Conservation (phyloP, 2,113 vertebrate genomes). For the Leiothrix lutea region DNA sequence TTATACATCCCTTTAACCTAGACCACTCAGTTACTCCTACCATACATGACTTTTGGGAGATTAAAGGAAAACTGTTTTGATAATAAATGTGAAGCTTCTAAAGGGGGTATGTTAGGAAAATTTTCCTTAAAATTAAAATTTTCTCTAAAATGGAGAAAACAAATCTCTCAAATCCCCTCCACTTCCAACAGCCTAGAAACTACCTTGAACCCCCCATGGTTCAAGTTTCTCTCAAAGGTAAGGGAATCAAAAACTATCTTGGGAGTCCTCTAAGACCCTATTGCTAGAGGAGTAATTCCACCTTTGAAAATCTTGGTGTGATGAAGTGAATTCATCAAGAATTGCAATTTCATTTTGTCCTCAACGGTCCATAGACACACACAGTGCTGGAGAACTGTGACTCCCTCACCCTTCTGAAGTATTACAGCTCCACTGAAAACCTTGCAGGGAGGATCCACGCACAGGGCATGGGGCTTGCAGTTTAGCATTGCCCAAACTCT, state of each 20-base stretch:
- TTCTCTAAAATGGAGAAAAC: background rate
- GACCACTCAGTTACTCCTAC: background rate
- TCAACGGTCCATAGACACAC: background rate
- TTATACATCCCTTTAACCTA: conserved; percentile 6
- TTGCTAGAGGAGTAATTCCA: background rate
- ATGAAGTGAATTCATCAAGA: background rate
- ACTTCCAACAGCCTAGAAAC: conserved; percentile 5
- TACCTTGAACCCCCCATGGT: conserved; percentile 10
- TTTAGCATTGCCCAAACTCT: background rate
- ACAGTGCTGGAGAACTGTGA: background rate
- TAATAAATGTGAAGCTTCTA: background rate
- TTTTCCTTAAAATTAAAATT: conserved; percentile 24
- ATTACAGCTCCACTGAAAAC: background rate
- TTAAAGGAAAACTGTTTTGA: background rate
- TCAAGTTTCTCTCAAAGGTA: conserved; percentile 35
- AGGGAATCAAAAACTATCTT: conserved; percentile 6
- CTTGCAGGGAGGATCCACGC: background rate
- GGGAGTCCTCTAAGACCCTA: background rate
- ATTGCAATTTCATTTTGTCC: background rate
- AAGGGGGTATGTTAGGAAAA: background rate
- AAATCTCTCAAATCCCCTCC: background rate
- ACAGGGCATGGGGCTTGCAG: background rate
- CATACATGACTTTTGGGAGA: background rate
- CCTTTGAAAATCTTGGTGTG: background rate
- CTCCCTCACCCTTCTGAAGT: background rate